Evolutionary conservation across 2,113 vertebrate genomes (phyloP).

Genomic region (Columbina picui): DNA sequence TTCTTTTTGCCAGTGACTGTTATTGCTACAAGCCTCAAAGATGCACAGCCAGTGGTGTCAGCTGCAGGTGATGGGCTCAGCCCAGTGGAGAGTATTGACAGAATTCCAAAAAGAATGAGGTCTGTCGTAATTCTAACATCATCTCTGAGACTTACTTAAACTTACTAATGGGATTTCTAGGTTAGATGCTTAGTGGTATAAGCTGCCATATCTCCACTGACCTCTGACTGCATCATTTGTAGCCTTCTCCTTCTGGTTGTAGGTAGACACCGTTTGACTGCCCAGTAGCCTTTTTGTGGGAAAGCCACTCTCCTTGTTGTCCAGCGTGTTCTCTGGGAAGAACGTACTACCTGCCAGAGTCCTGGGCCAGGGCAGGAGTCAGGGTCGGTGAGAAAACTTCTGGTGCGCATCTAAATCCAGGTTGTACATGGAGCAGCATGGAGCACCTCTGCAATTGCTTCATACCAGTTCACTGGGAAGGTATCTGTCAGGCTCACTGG

Average conservation of each 20-base stretch:
- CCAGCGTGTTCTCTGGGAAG: background rate
- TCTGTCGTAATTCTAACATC: background rate
- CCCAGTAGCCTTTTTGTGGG: background rate
- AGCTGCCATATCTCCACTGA: background rate
- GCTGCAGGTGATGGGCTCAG: background rate
- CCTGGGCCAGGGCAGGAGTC: background rate
- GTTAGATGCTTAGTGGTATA: background rate
- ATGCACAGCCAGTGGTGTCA: background rate
- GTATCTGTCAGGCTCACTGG: background rate
- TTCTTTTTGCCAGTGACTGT: background rate
- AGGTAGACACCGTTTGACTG: background rate
- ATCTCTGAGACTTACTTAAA: constrained; percentile 19
- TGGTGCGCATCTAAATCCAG: background rate
- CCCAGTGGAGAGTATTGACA: background rate
- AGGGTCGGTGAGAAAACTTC: background rate
- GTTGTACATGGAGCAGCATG: fast-evolving
- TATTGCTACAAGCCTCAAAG: background rate
- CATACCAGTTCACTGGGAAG: background rate
- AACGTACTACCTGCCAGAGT: background rate
- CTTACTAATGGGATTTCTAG: constrained; percentile 19
- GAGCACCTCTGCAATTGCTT: background rate
- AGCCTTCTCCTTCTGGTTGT: background rate
- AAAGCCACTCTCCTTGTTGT: background rate
- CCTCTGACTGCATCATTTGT: background rate
- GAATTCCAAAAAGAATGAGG: background rate